Percentiles rank a stretch among this genome's conserved stretches.
phyloP scores from a whole-genome alignment of 2,797 vertebrate species.

The Acrossocheilus fasciatus region DNA sequence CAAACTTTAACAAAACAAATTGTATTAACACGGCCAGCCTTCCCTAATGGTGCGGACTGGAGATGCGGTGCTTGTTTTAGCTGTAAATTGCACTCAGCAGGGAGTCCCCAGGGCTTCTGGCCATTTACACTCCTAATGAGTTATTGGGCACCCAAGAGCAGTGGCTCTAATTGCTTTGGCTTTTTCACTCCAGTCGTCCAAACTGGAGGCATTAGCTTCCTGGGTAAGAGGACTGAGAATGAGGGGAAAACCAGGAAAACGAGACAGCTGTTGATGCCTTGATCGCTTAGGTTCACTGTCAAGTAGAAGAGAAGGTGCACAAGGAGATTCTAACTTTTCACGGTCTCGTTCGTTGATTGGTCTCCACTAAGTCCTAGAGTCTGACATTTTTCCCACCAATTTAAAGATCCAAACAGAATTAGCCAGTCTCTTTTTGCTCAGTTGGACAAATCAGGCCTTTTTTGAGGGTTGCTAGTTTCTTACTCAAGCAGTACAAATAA shows the following conservation, averaged over 20 bases:
- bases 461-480: constrained; percentile 26
- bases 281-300: constrained; percentile 41
- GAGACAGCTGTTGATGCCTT: constrained; percentile 34
- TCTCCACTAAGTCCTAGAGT: not conserved
- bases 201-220: constrained; percentile 57
- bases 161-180: constrained; percentile 71
- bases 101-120: constrained; percentile 64
- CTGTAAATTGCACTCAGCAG: constrained; percentile 65
- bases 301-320: constrained; percentile 3
- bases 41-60: constrained; percentile 56
- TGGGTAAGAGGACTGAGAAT: constrained; percentile 46
- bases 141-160: constrained; percentile 68
- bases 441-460: constrained; percentile 25
- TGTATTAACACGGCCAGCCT: constrained; percentile 59
- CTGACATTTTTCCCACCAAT: not conserved
- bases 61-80: constrained; percentile 63
- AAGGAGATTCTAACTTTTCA: constrained; percentile 15
- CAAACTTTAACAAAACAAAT: constrained; percentile 68
- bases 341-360: constrained; percentile 11
- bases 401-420: not conserved
- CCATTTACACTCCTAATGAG: constrained; percentile 72
- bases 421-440: constrained; percentile 3
- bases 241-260: constrained; percentile 44
- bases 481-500: constrained; percentile 1
- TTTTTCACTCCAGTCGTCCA: constrained; percentile 64